Conservation (phyloP, 2,797 vertebrate species). For the Hypotaenidia philippensis region DNA sequence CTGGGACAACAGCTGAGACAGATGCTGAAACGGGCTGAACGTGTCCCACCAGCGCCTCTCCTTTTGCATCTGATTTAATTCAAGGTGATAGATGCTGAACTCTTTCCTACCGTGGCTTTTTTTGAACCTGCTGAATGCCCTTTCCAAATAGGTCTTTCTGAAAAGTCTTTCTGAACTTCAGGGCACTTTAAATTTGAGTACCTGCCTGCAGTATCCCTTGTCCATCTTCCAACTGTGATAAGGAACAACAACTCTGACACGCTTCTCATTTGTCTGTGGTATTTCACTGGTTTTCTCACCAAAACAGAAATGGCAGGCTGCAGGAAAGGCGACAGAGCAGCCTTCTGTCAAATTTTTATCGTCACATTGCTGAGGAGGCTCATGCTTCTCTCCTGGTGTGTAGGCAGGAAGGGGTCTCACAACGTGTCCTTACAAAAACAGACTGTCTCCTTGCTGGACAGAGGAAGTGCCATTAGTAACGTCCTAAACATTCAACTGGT, state of each 20-base stretch:
- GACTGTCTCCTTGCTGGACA: background rate
- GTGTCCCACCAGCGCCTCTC: background rate
- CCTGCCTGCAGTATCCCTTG: background rate
- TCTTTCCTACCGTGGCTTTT: background rate
- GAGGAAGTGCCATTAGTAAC: background rate
- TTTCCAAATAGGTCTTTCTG: background rate
- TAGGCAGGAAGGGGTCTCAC: background rate
- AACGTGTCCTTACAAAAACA: background rate
- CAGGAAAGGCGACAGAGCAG: background rate
- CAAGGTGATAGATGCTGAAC: conserved; percentile 36
- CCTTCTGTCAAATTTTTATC: background rate
- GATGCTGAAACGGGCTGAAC: background rate
- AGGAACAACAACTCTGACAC: background rate
- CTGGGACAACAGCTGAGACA: background rate
- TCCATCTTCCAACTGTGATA: background rate
- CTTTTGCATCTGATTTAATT: conserved; percentile 17
- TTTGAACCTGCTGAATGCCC: background rate
- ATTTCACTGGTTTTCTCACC: background rate
- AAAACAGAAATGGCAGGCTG: background rate
- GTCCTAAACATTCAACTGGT: background rate
- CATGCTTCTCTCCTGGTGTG: rapidly evolving
- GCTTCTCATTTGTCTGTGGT: background rate
- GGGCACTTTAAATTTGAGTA: background rate
- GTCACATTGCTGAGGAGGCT: background rate
- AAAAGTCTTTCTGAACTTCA: conserved; percentile 44